Percentiles rank a stretch among this genome's conserved stretches.
Evolutionary conservation across 2,113 vertebrate genomes (phyloP).

Genomic region (Larimichthys polyactis): DNA sequence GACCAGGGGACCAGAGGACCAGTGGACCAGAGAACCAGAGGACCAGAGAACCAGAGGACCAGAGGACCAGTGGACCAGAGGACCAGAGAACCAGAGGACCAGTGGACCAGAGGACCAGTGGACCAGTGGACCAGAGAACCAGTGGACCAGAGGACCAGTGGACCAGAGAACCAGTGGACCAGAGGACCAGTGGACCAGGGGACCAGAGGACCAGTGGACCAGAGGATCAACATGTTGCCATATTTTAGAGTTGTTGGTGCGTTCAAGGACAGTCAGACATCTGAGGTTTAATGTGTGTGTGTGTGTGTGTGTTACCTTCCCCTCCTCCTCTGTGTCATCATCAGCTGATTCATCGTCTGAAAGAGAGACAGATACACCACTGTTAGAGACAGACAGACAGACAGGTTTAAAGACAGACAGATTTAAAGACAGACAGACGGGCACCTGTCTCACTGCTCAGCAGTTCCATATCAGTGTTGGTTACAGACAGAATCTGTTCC

Average conservation of each 20-base stretch:
- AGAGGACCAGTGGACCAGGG: no score
- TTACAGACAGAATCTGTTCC: conserved; percentile 56
- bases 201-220: no score
- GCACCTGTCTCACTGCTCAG: conserved; percentile 74
- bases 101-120: no score
- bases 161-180: no score
- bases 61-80: no score
- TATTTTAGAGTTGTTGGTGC: neutral
- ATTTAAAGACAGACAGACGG: neutral
- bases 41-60: no score
- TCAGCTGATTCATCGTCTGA: conserved; percentile 59
- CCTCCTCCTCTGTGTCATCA: conserved; percentile 20
- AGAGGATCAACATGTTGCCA: neutral
- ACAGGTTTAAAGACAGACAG: neutral
- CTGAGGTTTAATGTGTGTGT: neutral
- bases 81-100: no score
- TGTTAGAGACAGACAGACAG: conserved; percentile 7
- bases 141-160: no score
- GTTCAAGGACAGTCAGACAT: no score
- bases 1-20: no score
- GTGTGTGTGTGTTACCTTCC: conserved; percentile 36
- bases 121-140: no score
- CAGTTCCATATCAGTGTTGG: conserved; percentile 56
- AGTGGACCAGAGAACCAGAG: no score
- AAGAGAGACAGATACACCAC: conserved; percentile 22